A percentile compares a stretch with the other conserved stretches of the same genome.
phyloP scores from a whole-genome alignment of 2,888 invertebrate species.

The Drosophila rellima region DNA sequence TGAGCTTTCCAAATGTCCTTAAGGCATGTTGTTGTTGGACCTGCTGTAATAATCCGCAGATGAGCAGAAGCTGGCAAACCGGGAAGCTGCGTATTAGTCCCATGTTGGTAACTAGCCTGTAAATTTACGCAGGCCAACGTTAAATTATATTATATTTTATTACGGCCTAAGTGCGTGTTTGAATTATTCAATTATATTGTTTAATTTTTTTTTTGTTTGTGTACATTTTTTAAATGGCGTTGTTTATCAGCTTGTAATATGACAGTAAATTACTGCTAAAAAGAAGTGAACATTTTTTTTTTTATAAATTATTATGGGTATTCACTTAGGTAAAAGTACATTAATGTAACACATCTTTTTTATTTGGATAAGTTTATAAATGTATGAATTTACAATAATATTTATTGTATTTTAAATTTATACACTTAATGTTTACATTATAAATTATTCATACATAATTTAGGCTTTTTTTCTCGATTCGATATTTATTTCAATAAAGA shows the following conservation, averaged over 20 bases:
- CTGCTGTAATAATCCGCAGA: slow-evolving; percentile 82
- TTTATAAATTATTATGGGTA: neutral
- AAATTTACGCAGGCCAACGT: slow-evolving; percentile 37
- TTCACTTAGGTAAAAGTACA: neutral
- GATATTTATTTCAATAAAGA: slow-evolving; percentile 16
- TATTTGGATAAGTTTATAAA: neutral
- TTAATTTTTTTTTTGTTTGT: slow-evolving; percentile 13
- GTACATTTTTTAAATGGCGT: slow-evolving; percentile 72
- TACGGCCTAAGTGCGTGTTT: slow-evolving; percentile 62
- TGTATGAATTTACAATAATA: neutral
- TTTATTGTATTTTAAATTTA: neutral
- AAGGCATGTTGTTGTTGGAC: slow-evolving; percentile 52
- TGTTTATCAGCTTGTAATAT: slow-evolving; percentile 17
- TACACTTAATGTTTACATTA: neutral
- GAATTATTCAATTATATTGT: slow-evolving; percentile 74
- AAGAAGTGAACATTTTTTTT: slow-evolving; percentile 51
- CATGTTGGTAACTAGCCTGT: slow-evolving; percentile 75
- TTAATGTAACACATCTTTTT: neutral
- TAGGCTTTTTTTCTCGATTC: slow-evolving; percentile 6
- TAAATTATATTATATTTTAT: slow-evolving; percentile 64
- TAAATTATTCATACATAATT: slow-evolving; percentile 9
- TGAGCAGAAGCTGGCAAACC: slow-evolving; percentile 81
- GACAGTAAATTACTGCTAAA: slow-evolving; percentile 41
- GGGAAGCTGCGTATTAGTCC: slow-evolving; percentile 82
- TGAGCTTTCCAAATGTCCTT: slow-evolving; percentile 31